These are phyloP conservation scores for Coenonympha arcania DNA, from an alignment of 2,888 invertebrate genomes.

Conservation along the genomic window DNA sequence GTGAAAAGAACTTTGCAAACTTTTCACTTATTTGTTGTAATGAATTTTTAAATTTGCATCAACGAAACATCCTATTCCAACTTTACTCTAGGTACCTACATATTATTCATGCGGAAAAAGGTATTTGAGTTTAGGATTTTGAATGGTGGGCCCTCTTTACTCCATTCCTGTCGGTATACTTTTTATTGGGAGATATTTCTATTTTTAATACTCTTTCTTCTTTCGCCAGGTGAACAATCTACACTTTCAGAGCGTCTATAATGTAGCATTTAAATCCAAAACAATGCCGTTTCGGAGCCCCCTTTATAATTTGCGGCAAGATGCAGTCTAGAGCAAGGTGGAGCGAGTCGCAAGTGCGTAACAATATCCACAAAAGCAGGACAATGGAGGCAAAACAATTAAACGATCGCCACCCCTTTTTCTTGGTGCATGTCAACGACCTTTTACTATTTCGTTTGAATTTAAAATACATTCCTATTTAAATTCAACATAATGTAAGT, in stretches of 20 bases:
- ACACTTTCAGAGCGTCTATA: background rate
- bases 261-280: conserved; percentile 14
- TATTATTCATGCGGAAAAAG: no score
- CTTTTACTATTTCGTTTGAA: conserved; percentile 27
- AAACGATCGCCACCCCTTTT: conserved; percentile 43
- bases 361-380: conserved; percentile 50
- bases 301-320: conserved; percentile 37
- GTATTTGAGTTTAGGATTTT: no score
- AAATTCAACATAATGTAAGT: background rate
- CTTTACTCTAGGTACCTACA: no score
- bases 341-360: conserved; percentile 53
- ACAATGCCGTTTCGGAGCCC: conserved; percentile 27
- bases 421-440: conserved; percentile 46
- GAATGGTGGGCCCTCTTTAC: no score
- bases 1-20: no score
- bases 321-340: conserved; percentile 44
- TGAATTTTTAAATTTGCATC: no score
- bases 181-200: no score
- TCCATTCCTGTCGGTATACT: no score
- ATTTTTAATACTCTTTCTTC: background rate
- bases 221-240: background rate
- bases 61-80: no score
- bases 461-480: background rate
- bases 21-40: no score
- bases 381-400: conserved; percentile 49